Evolutionary conservation across 2,113 vertebrate genomes (phyloP), one percentile per base, ranked within the genome.

Genomic region (Colistium nudipinnis): DNA sequence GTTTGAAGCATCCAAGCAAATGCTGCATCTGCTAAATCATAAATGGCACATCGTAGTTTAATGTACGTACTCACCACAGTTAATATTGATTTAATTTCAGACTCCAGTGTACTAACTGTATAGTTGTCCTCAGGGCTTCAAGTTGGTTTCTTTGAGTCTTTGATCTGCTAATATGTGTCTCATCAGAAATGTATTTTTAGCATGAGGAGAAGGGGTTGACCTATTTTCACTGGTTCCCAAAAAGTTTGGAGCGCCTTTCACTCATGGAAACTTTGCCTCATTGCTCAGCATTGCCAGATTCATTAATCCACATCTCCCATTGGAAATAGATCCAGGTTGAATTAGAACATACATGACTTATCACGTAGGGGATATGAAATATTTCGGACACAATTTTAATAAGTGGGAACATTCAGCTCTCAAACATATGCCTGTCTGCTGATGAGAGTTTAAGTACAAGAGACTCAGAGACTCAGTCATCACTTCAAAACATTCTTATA

Each of bases 171-270:
- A n/a, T n/a, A n/a, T n/a, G n/a, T n/a, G n/a, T n/a, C n/a, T n/a
- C n/a, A n/a, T 83, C 62, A 56, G 41, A 41, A 52, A 49, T 53
- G 45, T 66, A 61, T 61, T 62, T 74, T 78, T 24, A 51, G 30
- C 22, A 44, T 4, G 12, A 57, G 65, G 41, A 19, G 14, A 69
- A 62, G 8, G 33, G 33, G 57, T 13, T 5, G 4, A 35, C 10
- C n/a, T 73, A 27, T 33, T 66, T 39, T 12, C 25, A 17, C 30
- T 17, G 27, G 56, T 55, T 61, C n/a, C n/a, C n/a, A 55, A 5
- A 59, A 48, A 49, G 28, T 73, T 38, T 17, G 12, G n/a, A 59
- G 25, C 56, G 56, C 1, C 1, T 47, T 54, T 60, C 19, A 43
- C 17, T 22, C 14, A 14, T n/a, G 1, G 6, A 19, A 41, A 22